A percentile compares a stretch with the other conserved stretches of the same genome.
Evolutionary conservation across 2,113 vertebrate species (phyloP).

Genomic region (Probosciger aterrimus): DNA sequence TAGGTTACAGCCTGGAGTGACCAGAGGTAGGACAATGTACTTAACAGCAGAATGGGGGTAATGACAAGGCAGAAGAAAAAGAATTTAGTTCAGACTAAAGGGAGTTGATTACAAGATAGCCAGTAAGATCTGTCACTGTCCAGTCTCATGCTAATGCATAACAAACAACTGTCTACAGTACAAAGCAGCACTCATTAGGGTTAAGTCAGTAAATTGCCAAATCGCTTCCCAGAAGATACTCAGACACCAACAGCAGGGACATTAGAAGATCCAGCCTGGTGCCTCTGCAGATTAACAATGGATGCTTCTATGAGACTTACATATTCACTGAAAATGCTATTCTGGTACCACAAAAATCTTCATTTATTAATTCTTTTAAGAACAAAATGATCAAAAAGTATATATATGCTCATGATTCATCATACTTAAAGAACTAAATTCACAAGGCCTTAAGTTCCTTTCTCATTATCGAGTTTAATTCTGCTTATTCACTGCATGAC

Average conservation of each 20-base stretch:
- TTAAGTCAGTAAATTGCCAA: not conserved
- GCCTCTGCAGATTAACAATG: not conserved
- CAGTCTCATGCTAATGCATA: not conserved
- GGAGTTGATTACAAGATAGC: not conserved
- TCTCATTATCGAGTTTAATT: slow-evolving; percentile 44
- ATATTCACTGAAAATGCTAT: not conserved
- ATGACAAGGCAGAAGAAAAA: not conserved
- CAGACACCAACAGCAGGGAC: accelerated
- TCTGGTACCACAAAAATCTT: not conserved
- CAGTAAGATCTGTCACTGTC: not conserved
- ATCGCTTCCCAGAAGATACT: not conserved
- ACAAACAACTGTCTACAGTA: not conserved
- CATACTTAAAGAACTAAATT: not conserved
- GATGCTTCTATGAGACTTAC: accelerated
- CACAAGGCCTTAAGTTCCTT: slow-evolving; percentile 28
- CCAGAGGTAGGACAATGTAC: not conserved
- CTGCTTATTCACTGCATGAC: slow-evolving; percentile 68
- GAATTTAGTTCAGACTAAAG: not conserved
- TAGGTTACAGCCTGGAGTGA: not conserved
- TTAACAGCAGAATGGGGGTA: not conserved
- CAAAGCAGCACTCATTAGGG: not conserved
- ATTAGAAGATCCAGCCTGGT: not conserved
- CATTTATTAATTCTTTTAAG: not conserved
- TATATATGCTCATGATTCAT: not conserved
- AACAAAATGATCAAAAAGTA: not conserved